Evolutionary conservation across 1,140 invertebrate species (phyloP), one percentile per base, ranked within the genome.

Genomic region (Dendrolimus kikuchii): DNA sequence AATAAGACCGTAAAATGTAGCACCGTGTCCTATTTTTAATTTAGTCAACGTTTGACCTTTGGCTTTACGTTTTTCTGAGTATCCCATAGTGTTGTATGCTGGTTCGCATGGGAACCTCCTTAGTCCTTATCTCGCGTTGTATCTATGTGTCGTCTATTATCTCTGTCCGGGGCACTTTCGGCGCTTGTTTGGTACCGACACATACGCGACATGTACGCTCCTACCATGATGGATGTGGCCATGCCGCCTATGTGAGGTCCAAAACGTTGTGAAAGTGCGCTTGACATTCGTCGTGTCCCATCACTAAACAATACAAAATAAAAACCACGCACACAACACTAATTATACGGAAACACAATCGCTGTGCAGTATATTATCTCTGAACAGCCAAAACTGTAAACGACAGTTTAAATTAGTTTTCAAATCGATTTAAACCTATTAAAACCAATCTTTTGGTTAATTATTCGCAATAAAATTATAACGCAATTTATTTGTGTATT

Each of bases 111-210:
- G 74, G 82, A 81, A 81, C 71, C 73, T 70, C 67, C 68, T 65
- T 59, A 51, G 55, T 66, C 69, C 69, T 86, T 86, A 83, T 83
- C 80, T 78, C 49, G 56, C 64, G 69, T 81, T 83, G 80, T 86
- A 86, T 86, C 81, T 68, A 67, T 72, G 68, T 83, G 81, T 85
- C 78, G 71, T 72, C 81, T 72, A 82, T 81, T 86, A 86, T 86
- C 82, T 85, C 60, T 60, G 59, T 67, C 71, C 74, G 62, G 69
- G 68, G 68, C 72, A 74, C 71, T 82, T 78, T 80, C 74, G 66
- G 68, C 59, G 71, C 74, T 72, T 84, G 81, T 84, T 69, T 65
- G 53, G 59, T 57, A 69, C 69, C 69, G 66, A 70, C 68, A 60
- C 54, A 53, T 59, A 71, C 23, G 67, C 72, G 69, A 74, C 71